phyloP scores from a whole-genome alignment of 2,888 invertebrate species.

The Plebejus argus region DNA sequence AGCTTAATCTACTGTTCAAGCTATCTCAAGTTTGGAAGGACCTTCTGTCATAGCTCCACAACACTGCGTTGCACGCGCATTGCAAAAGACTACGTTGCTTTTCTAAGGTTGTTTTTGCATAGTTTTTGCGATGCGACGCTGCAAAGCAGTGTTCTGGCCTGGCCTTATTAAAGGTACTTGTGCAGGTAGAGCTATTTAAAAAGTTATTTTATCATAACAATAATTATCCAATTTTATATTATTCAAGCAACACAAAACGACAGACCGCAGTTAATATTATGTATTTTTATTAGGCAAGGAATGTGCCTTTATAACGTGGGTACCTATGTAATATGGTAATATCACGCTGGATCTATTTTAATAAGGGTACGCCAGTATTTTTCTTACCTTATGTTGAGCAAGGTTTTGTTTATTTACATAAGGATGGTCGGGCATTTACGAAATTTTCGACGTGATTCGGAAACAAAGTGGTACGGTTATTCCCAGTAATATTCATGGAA shows the following conservation, averaged over 20 bases:
- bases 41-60: too few species aligned
- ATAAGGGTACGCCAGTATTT: conserved; percentile 25
- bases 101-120: too few species aligned
- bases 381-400: conserved; percentile 30
- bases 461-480: conserved; percentile 16
- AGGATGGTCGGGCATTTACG: conserved; percentile 16
- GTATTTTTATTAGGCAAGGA: background rate
- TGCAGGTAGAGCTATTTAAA: too few species aligned
- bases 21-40: too few species aligned
- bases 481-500: conserved; percentile 2
- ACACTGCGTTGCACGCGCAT: too few species aligned
- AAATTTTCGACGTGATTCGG: conserved; percentile 25
- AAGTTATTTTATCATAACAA: background rate
- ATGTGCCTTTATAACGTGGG: conserved; percentile 4
- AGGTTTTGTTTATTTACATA: conserved; percentile 32
- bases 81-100: too few species aligned
- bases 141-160: too few species aligned
- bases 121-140: too few species aligned
- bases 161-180: too few species aligned
- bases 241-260: background rate
- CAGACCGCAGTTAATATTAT: background rate
- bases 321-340: conserved; percentile 17
- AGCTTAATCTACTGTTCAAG: too few species aligned
- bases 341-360: conserved; percentile 24
- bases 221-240: background rate